These are phyloP conservation scores for Hemibagrus guttatus DNA, from an alignment of 2,797 vertebrate genomes.

Conservation along the genomic window DNA sequence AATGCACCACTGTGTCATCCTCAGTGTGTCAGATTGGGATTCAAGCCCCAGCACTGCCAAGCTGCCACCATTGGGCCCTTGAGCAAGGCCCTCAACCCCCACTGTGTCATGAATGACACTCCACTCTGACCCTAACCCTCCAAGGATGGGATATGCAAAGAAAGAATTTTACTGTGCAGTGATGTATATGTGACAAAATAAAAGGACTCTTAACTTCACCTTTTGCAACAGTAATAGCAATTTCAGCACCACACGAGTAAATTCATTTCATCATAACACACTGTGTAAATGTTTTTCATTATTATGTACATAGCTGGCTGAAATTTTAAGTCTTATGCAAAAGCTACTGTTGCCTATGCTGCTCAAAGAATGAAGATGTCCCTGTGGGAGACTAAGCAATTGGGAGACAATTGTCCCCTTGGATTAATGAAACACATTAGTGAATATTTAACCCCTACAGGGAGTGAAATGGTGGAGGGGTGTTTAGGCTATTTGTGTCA, in stretches of 20 bases:
- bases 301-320: too few relatives aligned
- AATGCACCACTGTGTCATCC: neutral
- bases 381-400: conserved; percentile 3
- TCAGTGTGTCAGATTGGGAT: too few relatives aligned
- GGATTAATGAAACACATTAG: conserved; percentile 14
- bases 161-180: too few relatives aligned
- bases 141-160: too few relatives aligned
- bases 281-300: neutral
- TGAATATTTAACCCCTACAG: conserved; percentile 52
- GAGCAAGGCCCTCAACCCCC: too few relatives aligned
- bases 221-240: neutral
- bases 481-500: conserved; percentile 37
- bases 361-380: neutral
- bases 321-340: neutral
- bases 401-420: neutral
- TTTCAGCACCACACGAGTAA: neutral
- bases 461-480: conserved; percentile 17
- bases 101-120: too few relatives aligned
- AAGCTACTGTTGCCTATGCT: neutral
- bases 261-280: neutral
- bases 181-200: too few relatives aligned
- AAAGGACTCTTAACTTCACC: too few relatives aligned
- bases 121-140: too few relatives aligned
- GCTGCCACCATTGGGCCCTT: too few relatives aligned
- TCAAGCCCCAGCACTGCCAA: too few relatives aligned